These are phyloP conservation scores for Bagarius yarrelli DNA, from an alignment of 2,113 vertebrate species.

Conservation along the genomic window DNA sequence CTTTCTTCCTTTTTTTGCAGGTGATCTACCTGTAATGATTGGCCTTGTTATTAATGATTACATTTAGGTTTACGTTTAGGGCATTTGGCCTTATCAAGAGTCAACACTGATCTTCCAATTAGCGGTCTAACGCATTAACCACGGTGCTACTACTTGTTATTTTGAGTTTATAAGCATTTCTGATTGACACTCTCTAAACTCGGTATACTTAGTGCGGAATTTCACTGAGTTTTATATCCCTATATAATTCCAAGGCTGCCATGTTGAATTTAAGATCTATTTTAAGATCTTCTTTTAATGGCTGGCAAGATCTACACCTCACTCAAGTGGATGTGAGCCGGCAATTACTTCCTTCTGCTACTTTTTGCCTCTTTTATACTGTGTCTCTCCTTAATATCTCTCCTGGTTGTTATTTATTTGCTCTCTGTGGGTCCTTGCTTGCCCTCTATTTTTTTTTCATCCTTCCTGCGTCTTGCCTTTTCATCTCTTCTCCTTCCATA, in stretches of 20 bases:
- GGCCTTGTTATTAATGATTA: not conserved
- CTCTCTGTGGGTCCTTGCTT: slow-evolving; percentile 26
- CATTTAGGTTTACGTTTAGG: too few relatives aligned
- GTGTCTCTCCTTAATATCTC: slow-evolving; percentile 19
- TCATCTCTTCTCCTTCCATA: slow-evolving; percentile 40
- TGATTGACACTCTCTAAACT: not conserved
- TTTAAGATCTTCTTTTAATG: slow-evolving; percentile 38
- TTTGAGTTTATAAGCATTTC: not conserved
- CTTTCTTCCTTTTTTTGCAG: not conserved
- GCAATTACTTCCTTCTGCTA: slow-evolving; percentile 26
- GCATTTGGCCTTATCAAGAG: not conserved
- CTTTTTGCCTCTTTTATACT: slow-evolving; percentile 10
- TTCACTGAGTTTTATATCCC: not conserved
- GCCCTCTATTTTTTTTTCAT: slow-evolving; percentile 51
- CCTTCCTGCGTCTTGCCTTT: slow-evolving; percentile 41
- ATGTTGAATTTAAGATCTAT: not conserved
- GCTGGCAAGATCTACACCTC: slow-evolving; percentile 34
- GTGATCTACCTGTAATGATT: not conserved
- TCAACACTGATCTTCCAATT: too few relatives aligned
- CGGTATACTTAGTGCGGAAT: not conserved
- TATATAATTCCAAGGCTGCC: not conserved
- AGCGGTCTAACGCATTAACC: too few relatives aligned
- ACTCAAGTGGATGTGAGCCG: slow-evolving; percentile 58
- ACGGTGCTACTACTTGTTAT: too few relatives aligned
- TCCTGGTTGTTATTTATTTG: slow-evolving; percentile 31